A percentile compares a stretch with the other conserved stretches of the same genome.
Conservation (phyloP, 2,888 invertebrate genomes). For the Metopia argyrocephala region DNA sequence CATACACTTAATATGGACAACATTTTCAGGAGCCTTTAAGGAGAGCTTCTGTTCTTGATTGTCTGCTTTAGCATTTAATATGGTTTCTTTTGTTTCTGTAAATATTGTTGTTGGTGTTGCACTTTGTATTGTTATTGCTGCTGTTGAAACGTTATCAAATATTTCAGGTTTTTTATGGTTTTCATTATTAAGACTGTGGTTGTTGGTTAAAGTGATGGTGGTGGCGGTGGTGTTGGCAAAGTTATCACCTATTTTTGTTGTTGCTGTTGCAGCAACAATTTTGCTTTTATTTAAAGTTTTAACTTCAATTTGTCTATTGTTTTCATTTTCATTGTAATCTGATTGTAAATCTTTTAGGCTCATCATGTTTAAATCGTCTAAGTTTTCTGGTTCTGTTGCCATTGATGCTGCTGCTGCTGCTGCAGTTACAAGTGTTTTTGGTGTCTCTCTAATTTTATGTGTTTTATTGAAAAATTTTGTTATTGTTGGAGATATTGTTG, state of each 20-base stretch:
- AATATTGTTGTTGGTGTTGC: conserved; percentile 1
- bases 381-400: not conserved
- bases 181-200: conserved; percentile 5
- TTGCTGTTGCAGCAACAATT: conserved; percentile 3
- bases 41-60: not conserved
- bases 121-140: not conserved
- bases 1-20: conserved; percentile 56
- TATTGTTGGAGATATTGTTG: conserved; percentile 23
- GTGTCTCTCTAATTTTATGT: conserved; percentile 24
- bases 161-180: conserved; percentile 38
- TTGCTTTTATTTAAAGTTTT: conserved; percentile 46
- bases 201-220: not conserved
- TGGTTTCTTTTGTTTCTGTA: conserved; percentile 23
- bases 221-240: not conserved
- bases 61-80: not conserved
- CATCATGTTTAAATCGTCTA: conserved; percentile 2
- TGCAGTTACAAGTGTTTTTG: conserved; percentile 5
- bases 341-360: conserved; percentile 59
- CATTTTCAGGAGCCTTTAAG: conserved; percentile 18
- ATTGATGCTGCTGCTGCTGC: conserved; percentile 16
- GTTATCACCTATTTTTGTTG: not conserved
- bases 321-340: conserved; percentile 62
- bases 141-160: conserved; percentile 31
- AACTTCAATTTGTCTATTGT: conserved; percentile 42
- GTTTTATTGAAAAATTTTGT: conserved; percentile 37